These are phyloP conservation scores for human DNA, from an alignment of 2,113 vertebrate genomes.

Conservation along the genomic window DNA sequence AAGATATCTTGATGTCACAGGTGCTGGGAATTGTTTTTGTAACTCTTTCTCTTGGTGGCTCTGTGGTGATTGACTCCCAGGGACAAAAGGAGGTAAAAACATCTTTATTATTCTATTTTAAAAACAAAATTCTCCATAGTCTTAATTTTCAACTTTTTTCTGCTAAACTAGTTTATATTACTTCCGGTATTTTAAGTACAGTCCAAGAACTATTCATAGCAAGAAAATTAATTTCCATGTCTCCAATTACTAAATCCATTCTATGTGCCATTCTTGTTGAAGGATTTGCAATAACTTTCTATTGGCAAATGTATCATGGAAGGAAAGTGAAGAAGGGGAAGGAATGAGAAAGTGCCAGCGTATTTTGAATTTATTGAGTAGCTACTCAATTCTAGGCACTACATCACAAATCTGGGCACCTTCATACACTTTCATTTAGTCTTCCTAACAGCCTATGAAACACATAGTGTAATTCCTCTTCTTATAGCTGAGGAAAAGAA, in stretches of 20 bases:
- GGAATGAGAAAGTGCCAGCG: background rate
- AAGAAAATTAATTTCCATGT: constrained; percentile 11
- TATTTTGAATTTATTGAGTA: background rate
- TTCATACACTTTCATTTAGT: background rate
- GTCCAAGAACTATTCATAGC: background rate
- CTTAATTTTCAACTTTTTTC: background rate
- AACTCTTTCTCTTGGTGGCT: background rate
- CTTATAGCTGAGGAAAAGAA: background rate
- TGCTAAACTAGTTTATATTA: background rate
- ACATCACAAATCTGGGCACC: background rate
- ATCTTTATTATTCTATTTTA: background rate
- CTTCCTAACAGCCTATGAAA: background rate
- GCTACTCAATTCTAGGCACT: background rate
- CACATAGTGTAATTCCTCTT: background rate
- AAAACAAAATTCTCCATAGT: constrained; percentile 10
- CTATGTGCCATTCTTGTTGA: background rate
- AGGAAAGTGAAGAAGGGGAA: background rate
- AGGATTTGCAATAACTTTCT: constrained; percentile 1
- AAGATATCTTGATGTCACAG: background rate
- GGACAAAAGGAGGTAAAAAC: background rate
- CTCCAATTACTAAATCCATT: background rate
- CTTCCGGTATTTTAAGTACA: background rate
- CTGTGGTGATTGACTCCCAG: background rate
- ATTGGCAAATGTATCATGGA: background rate
- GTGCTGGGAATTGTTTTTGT: background rate